Evolutionary conservation across 2,797 vertebrate species (phyloP).

Genomic region (Podarcis siculus): DNA sequence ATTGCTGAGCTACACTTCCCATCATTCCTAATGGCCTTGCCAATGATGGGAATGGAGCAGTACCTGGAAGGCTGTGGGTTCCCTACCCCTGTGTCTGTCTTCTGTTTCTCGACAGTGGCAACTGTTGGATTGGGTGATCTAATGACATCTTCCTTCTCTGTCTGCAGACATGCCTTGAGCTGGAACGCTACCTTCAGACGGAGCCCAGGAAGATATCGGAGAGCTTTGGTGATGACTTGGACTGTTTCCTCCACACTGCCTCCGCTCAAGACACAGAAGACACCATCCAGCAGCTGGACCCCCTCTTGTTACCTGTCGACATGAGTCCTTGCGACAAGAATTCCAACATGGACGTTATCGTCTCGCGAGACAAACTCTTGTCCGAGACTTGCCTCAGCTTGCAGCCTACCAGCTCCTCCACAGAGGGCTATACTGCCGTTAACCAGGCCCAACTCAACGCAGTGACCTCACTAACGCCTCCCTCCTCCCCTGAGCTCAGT

Average conservation of each 20-base stretch:
- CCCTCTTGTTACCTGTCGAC: constrained; percentile 82
- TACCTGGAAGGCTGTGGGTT: no score
- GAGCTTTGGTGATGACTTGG: constrained; percentile 92
- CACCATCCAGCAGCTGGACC: constrained; percentile 84
- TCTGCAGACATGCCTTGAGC: constrained; percentile 92
- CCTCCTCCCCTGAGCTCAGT: constrained; percentile 96
- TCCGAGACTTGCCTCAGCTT: constrained; percentile 85
- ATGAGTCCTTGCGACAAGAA: constrained; percentile 82
- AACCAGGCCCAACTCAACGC: constrained; percentile 97
- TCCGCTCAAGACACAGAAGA: constrained; percentile 87
- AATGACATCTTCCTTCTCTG: constrained; percentile 60
- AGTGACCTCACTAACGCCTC: constrained; percentile 96
- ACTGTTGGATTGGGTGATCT: constrained; percentile 41
- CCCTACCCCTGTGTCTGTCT: not conserved
- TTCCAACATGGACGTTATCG: constrained; percentile 81
- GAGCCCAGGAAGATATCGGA: constrained; percentile 94
- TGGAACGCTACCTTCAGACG: constrained; percentile 98
- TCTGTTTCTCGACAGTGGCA: not conserved
- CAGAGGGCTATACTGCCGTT: constrained; percentile 84
- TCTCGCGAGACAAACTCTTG: constrained; percentile 87
- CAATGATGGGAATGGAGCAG: no score
- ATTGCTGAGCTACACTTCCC: no score
- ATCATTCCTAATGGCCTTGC: no score
- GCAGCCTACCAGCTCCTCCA: constrained; percentile 80
- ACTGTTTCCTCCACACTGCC: constrained; percentile 89